Percentiles rank a stretch among this genome's conserved stretches.
Conservation (phyloP, 2,797 vertebrate species). For the Cirrhinus molitorella region DNA sequence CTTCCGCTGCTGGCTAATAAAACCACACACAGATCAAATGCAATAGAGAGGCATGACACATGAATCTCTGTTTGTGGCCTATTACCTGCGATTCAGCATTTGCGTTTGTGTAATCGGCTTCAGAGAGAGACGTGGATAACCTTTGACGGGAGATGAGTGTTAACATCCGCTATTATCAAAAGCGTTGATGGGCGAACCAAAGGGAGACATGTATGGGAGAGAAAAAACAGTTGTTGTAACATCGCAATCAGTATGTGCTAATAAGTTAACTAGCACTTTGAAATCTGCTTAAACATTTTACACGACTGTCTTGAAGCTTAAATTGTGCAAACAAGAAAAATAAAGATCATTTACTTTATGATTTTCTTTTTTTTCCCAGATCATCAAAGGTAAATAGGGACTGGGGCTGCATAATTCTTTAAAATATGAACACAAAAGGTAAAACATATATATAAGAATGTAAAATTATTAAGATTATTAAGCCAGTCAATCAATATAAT, state of each 20-base stretch:
- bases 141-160: not conserved
- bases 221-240: not conserved
- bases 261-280: not conserved
- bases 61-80: slow-evolving; percentile 45
- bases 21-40: slow-evolving; percentile 58
- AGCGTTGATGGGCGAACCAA: slow-evolving; percentile 3
- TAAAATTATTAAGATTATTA: not conserved
- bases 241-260: not conserved
- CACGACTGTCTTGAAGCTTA: not conserved
- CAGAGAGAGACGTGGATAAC: not conserved
- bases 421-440: not conserved
- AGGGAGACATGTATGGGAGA: not conserved
- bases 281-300: not conserved
- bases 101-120: slow-evolving; percentile 13
- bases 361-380: not conserved
- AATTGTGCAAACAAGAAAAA: not conserved
- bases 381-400: not conserved
- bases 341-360: not conserved
- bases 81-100: slow-evolving; percentile 23
- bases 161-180: not conserved
- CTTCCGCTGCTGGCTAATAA: slow-evolving; percentile 55
- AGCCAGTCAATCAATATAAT: not conserved
- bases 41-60: slow-evolving; percentile 49
- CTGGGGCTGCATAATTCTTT: not conserved
- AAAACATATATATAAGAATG: not conserved